Evolutionary conservation across 2,797 vertebrate genomes (phyloP), one percentile per base, ranked within the genome.

Genomic region (Meda fulgida): DNA sequence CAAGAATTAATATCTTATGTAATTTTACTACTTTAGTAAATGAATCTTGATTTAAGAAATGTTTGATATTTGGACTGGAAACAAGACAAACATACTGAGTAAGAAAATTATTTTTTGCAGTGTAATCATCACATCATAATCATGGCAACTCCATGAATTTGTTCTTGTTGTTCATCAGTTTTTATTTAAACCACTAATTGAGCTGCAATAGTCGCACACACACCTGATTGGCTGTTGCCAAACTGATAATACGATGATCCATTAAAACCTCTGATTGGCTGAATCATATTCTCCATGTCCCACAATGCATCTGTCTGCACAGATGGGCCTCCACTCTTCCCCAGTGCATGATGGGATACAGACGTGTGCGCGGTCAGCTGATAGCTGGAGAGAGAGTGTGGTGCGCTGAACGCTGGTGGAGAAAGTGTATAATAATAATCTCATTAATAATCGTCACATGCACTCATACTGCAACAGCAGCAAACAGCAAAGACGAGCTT

Each of bases 211-310:
- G 66, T 29, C 48, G 23, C 19, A 14, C 36, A 31, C 48, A 40
- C 93, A 98, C 97, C 97, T 91, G 95, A 93, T 65, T 94, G 92
- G 86, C 94, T 76, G 73, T 58, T 76, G 48, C 89, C 91, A 8
- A 93, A 92, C 29, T 94, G 92, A 85, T 90, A 92, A 31, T 91
- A 92, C 0, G 91, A 92, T 0, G 93, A 93, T 29, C 91, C 94
- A 51, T 94, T 89, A 63, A 91, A 94, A 55, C 94, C 88, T 87
- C 92, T 93, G 0, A 90, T 90, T 1, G 87, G 91, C 76, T 87
- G 95, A 84, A 90, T 66, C 0, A 93, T 77, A 46, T 66, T 90
- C 19, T 94, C 89, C 84, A 91, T 2, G 0, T 95, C 94, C 96
- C 96, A 97, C 73, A 89, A 84, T 71, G 88, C 13, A 14, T 87